Percentiles rank a stretch among this genome's conserved stretches.
Conservation (phyloP, 2,888 invertebrate species). For the Chloroclystis v-ata region DNA sequence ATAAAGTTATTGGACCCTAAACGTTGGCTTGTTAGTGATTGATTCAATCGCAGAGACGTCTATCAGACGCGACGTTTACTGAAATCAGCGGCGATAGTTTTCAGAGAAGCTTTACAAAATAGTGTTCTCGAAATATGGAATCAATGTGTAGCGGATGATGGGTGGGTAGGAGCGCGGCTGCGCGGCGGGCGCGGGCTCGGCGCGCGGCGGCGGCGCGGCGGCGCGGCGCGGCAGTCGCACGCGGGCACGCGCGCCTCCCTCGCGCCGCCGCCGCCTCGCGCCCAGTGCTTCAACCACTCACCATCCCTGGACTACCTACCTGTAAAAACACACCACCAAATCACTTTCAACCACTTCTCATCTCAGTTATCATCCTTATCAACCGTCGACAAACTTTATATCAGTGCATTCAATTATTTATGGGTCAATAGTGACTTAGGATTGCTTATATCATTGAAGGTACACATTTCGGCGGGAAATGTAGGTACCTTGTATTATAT, state of each 20-base stretch:
- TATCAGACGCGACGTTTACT: neutral
- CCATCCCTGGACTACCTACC: constrained; percentile 40
- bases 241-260: constrained; percentile 69
- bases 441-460: constrained; percentile 63
- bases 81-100: constrained; percentile 13
- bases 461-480: constrained; percentile 69
- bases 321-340: constrained; percentile 5
- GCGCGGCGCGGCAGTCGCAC: constrained; percentile 60
- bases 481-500: constrained; percentile 22
- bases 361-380: too few relatives aligned
- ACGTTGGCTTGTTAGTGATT: neutral
- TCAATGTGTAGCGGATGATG: constrained; percentile 37
- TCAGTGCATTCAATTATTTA: constrained; percentile 46
- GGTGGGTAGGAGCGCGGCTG: constrained; percentile 42
- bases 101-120: constrained; percentile 16
- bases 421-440: constrained; percentile 62
- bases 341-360: constrained; percentile 1
- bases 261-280: constrained; percentile 59
- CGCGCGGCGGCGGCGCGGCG: constrained; percentile 40
- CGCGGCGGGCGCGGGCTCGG: constrained; percentile 35
- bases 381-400: constrained; percentile 7
- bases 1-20: neutral
- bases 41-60: neutral
- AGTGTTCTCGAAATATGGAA: constrained; percentile 32
- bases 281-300: constrained; percentile 37